Conservation (phyloP, 2,888 invertebrate genomes). For the Eupithecia vulgata region DNA sequence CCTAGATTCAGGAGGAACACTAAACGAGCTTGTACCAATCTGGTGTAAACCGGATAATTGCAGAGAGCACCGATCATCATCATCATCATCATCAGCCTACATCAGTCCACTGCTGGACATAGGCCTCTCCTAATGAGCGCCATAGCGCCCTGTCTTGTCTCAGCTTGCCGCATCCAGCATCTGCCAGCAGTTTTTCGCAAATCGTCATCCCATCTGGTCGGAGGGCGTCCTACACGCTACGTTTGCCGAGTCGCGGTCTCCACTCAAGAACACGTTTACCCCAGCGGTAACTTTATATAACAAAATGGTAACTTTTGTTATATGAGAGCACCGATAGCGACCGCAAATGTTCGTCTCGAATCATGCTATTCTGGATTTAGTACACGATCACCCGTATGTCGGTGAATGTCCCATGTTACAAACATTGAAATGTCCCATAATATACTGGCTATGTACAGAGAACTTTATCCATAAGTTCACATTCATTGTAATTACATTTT, state of each 20-base stretch:
- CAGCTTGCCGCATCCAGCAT: too few relatives aligned
- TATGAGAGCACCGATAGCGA: not conserved
- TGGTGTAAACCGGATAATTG: slow-evolving; percentile 4
- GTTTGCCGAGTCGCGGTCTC: too few relatives aligned
- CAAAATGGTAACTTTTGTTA: too few relatives aligned
- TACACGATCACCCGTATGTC: not conserved
- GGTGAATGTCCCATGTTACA: not conserved
- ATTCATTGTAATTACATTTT: not conserved
- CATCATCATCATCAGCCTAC: too few relatives aligned
- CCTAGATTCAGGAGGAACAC: not conserved
- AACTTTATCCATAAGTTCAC: not conserved
- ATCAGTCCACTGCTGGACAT: too few relatives aligned
- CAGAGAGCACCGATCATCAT: not conserved
- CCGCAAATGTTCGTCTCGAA: slow-evolving; percentile 1
- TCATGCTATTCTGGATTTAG: not conserved
- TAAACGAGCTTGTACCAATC: slow-evolving; percentile 3
- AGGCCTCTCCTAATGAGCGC: too few relatives aligned
- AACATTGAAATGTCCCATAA: not conserved
- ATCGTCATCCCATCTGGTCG: too few relatives aligned
- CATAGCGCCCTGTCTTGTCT: too few relatives aligned
- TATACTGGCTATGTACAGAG: not conserved
- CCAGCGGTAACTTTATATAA: too few relatives aligned
- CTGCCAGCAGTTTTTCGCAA: too few relatives aligned
- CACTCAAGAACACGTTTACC: too few relatives aligned
- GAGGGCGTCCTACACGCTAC: too few relatives aligned